Evolutionary conservation across 1,140 invertebrate genomes (phyloP).

Genomic region (Trachymyrmex cornetzi): DNA sequence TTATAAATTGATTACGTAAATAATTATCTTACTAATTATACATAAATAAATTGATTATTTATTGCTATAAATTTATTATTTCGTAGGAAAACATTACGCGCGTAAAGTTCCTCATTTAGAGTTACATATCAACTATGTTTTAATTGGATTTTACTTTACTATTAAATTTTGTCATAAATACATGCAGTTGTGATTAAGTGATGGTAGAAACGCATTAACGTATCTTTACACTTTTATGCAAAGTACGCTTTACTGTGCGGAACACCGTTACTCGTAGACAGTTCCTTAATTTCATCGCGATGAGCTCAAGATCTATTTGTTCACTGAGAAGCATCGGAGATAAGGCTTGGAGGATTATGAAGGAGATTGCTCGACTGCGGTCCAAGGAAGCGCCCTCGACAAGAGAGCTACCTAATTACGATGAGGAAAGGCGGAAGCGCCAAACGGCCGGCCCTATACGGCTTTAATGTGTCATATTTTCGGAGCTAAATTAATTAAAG

Average conservation of each 20-base stretch:
- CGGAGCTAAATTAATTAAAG: not conserved
- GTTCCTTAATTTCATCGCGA: slow-evolving; percentile 80
- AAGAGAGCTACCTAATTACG: slow-evolving; percentile 72
- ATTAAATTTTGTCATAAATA: slow-evolving; percentile 19
- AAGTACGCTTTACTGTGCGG: not conserved
- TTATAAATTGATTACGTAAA: slow-evolving; percentile 34
- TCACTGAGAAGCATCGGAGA: slow-evolving; percentile 74
- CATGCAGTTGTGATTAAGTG: not conserved
- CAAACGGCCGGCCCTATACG: slow-evolving; percentile 18
- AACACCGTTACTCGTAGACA: slow-evolving; percentile 33
- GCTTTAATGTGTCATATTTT: slow-evolving; percentile 32
- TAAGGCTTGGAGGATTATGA: slow-evolving; percentile 71
- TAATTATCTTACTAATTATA: slow-evolving; percentile 23
- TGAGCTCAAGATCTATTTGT: slow-evolving; percentile 79
- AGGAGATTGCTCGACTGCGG: slow-evolving; percentile 67
- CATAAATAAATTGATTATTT: slow-evolving; percentile 6
- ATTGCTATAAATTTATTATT: not conserved
- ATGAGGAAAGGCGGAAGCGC: slow-evolving; percentile 49
- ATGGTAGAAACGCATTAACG: not conserved
- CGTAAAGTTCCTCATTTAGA: not conserved
- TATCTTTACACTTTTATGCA: slow-evolving; percentile 35
- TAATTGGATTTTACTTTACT: not conserved
- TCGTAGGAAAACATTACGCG: not conserved
- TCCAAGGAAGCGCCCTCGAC: slow-evolving; percentile 63
- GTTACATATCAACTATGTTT: not conserved